phyloP scores from a whole-genome alignment of 35 echinoderm and acorn worm species.

The Holothuria glaberrima region DNA sequence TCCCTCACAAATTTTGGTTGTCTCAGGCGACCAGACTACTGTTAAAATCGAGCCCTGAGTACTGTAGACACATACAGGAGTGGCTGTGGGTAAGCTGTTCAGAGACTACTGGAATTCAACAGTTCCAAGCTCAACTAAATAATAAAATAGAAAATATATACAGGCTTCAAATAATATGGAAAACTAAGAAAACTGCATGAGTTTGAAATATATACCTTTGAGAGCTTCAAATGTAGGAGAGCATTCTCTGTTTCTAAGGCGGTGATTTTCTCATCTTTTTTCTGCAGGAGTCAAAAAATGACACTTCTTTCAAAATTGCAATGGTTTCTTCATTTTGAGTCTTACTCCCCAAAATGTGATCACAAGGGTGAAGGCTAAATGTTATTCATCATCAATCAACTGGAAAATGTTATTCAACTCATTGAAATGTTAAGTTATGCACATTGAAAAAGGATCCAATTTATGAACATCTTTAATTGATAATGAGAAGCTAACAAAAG shows the following conservation, averaged over 20 bases:
- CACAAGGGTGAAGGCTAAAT: too few species aligned
- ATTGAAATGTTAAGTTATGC: too few species aligned
- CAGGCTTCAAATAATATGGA: not conserved
- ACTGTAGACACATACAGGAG: not conserved
- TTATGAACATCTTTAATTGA: too few species aligned
- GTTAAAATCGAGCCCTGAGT: not conserved
- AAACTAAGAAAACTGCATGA: not conserved
- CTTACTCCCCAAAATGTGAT: not conserved
- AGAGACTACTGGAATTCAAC: not conserved
- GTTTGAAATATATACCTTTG: conserved; percentile 6
- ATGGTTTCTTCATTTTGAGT: not conserved
- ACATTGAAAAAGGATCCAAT: too few species aligned
- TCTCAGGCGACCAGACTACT: too few species aligned
- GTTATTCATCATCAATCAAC: too few species aligned
- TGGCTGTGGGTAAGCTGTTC: not conserved
- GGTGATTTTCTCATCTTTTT: conserved; percentile 10
- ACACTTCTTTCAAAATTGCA: not conserved
- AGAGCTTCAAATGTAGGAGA: conserved; percentile 2
- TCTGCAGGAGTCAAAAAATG: not conserved
- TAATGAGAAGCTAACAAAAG: too few species aligned
- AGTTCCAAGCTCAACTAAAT: not conserved
- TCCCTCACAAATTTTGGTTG: too few species aligned
- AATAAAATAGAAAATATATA: not conserved
- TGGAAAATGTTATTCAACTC: too few species aligned
- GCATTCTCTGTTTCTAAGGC: conserved; percentile 31